Percentiles rank a stretch among this genome's conserved stretches.
Evolutionary conservation across 2,888 invertebrate species (phyloP).

Genomic region (Pseudolycoriella hygida): DNA sequence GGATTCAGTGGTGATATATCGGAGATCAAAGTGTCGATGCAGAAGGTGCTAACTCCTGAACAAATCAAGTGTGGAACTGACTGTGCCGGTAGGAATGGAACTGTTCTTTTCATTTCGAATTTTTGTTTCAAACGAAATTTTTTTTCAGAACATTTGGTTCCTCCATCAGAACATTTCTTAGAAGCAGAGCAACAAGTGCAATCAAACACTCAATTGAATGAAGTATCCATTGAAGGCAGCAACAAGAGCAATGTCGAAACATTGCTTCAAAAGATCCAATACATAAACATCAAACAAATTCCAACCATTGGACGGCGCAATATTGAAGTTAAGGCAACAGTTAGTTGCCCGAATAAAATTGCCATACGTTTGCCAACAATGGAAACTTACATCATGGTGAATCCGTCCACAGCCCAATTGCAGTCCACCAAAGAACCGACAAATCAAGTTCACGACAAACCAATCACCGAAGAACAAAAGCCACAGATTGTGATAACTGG

Average conservation of each 20-base stretch:
- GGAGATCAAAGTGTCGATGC: conserved; percentile 22
- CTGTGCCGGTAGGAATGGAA: too few relatives aligned
- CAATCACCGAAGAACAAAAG: conserved; percentile 8
- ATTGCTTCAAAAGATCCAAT: conserved; percentile 70
- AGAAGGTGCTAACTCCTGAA: conserved; percentile 17
- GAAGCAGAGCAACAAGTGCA: conserved; percentile 64
- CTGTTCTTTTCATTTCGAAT: too few relatives aligned
- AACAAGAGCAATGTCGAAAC: conserved; percentile 81
- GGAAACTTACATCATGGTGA: conserved; percentile 28
- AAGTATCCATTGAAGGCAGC: conserved; percentile 81
- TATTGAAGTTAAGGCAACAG: conserved; percentile 26
- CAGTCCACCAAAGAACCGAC: not conserved
- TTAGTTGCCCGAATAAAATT: conserved; percentile 25
- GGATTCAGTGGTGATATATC: conserved; percentile 29
- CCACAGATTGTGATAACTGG: conserved; percentile 16
- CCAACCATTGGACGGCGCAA: conserved; percentile 92
- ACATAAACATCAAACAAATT: conserved; percentile 77
- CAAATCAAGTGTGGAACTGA: conserved; percentile 26
- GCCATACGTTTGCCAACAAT: conserved; percentile 23
- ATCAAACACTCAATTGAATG: conserved; percentile 43
- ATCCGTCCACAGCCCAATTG: not conserved
- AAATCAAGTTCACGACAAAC: conserved; percentile 3
- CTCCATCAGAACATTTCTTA: conserved; percentile 50
- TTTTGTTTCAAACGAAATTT: too few relatives aligned
- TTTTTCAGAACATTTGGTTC: conserved; percentile 24